These are phyloP conservation scores for Antheraea pernyi DNA, from an alignment of 1,140 invertebrate genomes.

Conservation along the genomic window DNA sequence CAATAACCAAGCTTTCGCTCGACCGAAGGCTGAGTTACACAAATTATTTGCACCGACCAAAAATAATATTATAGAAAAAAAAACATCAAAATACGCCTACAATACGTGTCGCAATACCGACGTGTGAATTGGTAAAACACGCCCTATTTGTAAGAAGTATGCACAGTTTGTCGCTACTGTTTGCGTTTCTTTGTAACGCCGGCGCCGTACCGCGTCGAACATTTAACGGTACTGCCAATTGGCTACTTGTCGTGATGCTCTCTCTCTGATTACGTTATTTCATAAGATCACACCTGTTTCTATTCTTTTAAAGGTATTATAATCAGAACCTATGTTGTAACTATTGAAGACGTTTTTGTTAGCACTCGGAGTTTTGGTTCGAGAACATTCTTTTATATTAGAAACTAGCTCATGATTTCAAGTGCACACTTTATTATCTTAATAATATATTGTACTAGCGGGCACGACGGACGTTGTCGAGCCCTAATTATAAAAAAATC, in stretches of 20 bases:
- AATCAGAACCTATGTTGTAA: neutral
- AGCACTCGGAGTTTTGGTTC: neutral
- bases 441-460: too few species aligned
- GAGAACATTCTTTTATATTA: too few species aligned
- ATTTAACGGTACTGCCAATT: neutral
- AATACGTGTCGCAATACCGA: slow-evolving; percentile 6
- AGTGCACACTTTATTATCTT: too few species aligned
- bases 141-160: slow-evolving; percentile 15
- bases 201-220: slow-evolving; percentile 9
- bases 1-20: neutral
- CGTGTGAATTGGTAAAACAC: slow-evolving; percentile 33
- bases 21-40: slow-evolving; percentile 1
- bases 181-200: slow-evolving; percentile 18
- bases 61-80: neutral
- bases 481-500: too few species aligned
- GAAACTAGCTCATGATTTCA: too few species aligned
- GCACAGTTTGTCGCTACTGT: slow-evolving; percentile 18
- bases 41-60: slow-evolving; percentile 16
- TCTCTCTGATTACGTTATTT: slow-evolving; percentile 9
- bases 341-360: neutral
- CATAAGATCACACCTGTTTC: neutral
- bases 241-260: slow-evolving; percentile 5
- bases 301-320: neutral
- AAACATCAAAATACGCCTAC: slow-evolving; percentile 19
- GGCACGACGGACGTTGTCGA: too few species aligned